Evolutionary conservation across 1,140 invertebrate species (phyloP).

Genomic region (Luehdorfia chinensis): DNA sequence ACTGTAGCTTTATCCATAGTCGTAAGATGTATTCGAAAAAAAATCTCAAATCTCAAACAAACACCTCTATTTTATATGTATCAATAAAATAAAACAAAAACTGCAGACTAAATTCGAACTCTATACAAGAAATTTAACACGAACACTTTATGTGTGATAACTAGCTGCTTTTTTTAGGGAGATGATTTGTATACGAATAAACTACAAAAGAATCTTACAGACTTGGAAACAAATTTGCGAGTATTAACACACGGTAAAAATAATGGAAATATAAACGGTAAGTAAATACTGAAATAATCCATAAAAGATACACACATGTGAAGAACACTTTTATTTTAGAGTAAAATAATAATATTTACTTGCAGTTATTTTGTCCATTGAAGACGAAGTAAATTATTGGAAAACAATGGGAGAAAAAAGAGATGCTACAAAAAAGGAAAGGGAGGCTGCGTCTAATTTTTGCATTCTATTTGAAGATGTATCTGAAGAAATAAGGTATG

Average conservation of each 20-base stretch:
- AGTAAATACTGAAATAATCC: slow-evolving; percentile 15
- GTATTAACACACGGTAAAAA: slow-evolving; percentile 52
- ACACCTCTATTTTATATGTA: too few species aligned
- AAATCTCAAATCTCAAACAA: too few species aligned
- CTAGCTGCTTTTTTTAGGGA: slow-evolving; percentile 51
- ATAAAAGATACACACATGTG: slow-evolving; percentile 4
- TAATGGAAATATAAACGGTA: slow-evolving; percentile 46
- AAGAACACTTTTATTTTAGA: background rate
- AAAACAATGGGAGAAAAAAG: slow-evolving; percentile 40
- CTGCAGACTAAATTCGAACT: too few species aligned
- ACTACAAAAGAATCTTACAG: slow-evolving; percentile 52
- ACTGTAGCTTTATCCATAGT: too few species aligned
- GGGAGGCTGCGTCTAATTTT: slow-evolving; percentile 50
- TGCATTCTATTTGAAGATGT: slow-evolving; percentile 63
- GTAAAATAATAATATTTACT: slow-evolving; percentile 6
- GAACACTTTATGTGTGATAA: too few species aligned
- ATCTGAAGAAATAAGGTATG: slow-evolving; percentile 54
- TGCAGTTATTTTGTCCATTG: slow-evolving; percentile 55
- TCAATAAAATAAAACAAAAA: too few species aligned
- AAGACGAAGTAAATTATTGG: slow-evolving; percentile 68
- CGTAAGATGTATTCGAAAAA: too few species aligned
- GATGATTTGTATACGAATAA: slow-evolving; percentile 55
- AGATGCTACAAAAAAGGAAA: slow-evolving; percentile 47
- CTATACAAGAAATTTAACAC: too few species aligned
- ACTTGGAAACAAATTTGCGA: slow-evolving; percentile 56